Evolutionary conservation across 2,797 vertebrate species (phyloP), one percentile per base, ranked within the genome.

Genomic region (Tachyglossus aculeatus): DNA sequence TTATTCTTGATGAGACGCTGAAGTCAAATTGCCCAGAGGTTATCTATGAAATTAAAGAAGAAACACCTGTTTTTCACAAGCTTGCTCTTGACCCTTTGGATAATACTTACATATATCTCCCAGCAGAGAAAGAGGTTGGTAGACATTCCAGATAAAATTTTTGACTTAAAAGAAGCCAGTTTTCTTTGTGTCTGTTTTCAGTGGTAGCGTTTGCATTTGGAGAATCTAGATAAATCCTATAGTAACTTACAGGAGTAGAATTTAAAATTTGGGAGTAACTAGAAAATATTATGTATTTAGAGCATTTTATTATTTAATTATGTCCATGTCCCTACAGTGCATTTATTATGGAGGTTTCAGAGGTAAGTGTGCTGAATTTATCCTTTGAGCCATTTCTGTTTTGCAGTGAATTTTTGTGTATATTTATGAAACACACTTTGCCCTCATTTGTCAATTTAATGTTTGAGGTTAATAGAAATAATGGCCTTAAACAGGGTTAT

Each of bases 31-130:
- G 93, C 68, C 93, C 93, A 21, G 91, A 94, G 36, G 73, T 92
- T 71, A 88, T 94, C 45, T 92, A 92, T 9, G 91, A 92, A 88
- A 93, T 94, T 70, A 77, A 91, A 84, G 87, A 92, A 82, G 92
- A 93, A 86, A 91, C 89, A 14, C 51, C 91, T 1, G 12, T 94
- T 82, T 94, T 94, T 69, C 88, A 87, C 65, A 94, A 90, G 73
- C 91, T 94, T 27, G 73, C 84, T 71, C 89, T 91, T 68, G 88
- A 94, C 61, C 93, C 93, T 9, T 12, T 83, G 63, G 75, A 94
- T 80, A 88, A 53, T 15, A 87, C 73, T 63, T 94, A 93, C 78
- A 90, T 94, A 83, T 94, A 94, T 71, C 58, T 94, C 68, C 86
- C 92, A 59, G 92, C 92, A 24, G 83, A 74, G 45, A 92, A 88